Conservation (phyloP, 2,888 invertebrate species). For the Ptychoptera contaminata region DNA sequence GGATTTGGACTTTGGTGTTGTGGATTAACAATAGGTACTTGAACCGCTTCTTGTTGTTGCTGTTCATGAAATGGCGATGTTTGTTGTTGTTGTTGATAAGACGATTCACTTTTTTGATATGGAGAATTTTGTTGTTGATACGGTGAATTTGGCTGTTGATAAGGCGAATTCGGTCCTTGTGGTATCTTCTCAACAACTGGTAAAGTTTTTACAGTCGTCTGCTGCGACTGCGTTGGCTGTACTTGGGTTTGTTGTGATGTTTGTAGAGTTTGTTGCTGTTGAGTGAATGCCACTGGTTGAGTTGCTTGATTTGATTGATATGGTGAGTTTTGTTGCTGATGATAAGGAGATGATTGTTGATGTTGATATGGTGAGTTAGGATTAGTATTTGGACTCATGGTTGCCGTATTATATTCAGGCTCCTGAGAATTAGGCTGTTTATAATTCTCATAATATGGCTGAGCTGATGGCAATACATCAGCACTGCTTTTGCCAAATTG, state of each 20-base stretch:
- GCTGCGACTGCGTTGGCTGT: conserved; percentile 14
- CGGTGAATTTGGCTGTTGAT: conserved; percentile 31
- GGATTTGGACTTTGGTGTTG: conserved; percentile 13
- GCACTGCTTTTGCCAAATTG: conserved; percentile 19
- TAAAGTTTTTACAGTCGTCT: neutral
- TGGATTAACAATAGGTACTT: conserved; percentile 19
- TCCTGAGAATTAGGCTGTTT: conserved; percentile 37
- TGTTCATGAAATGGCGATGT: conserved; percentile 9
- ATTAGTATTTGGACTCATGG: conserved; percentile 37
- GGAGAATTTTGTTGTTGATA: conserved; percentile 24
- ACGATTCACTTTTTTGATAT: conserved; percentile 13
- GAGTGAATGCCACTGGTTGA: conserved; percentile 16
- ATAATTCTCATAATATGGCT: conserved; percentile 39
- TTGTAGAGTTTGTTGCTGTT: conserved; percentile 15
- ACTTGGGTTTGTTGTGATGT: conserved; percentile 19
- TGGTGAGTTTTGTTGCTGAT: conserved; percentile 30
- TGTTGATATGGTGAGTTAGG: conserved; percentile 38
- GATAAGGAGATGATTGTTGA: conserved; percentile 31
- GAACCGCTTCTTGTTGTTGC: conserved; percentile 10
- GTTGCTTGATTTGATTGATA: conserved; percentile 24
- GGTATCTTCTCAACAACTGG: conserved; percentile 14
- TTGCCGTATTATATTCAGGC: conserved; percentile 35
- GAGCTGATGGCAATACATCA: conserved; percentile 2
- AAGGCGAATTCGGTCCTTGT: conserved; percentile 30
- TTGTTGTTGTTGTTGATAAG: conserved; percentile 15